Percentiles rank a stretch among this genome's conserved stretches.
Evolutionary conservation across 2,113 vertebrate genomes (phyloP).

Genomic region (Pseudorasbora parva): DNA sequence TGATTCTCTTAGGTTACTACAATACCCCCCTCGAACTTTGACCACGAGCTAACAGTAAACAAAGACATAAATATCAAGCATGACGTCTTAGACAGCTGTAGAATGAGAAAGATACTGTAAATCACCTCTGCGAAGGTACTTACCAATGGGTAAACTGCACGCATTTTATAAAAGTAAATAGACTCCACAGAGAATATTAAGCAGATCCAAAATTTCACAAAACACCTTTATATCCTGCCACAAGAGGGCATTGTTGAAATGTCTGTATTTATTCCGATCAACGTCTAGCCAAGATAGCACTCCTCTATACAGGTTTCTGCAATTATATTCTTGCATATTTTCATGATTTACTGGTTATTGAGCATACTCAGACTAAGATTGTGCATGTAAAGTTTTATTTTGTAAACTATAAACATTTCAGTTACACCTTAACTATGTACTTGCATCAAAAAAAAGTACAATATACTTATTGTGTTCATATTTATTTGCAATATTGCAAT

Average conservation of each 20-base stretch:
- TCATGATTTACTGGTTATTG: neutral
- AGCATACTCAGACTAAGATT: neutral
- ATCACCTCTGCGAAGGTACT: neutral
- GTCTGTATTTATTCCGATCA: neutral
- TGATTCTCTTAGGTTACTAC: constrained; percentile 59
- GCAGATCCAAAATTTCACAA: neutral
- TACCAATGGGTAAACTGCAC: neutral
- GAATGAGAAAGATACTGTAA: neutral
- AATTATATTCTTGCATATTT: neutral
- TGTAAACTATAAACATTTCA: neutral
- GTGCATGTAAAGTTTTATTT: neutral
- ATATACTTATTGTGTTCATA: too few species aligned
- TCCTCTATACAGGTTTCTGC: neutral
- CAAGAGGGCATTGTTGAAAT: constrained; percentile 66
- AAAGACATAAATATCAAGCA: constrained; percentile 13
- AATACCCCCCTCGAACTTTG: constrained; percentile 70
- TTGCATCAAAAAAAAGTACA: too few species aligned
- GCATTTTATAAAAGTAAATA: neutral
- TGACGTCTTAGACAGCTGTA: neutral
- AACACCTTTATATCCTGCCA: constrained; percentile 54
- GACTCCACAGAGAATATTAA: neutral
- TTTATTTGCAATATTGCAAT: too few species aligned
- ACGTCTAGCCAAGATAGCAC: too few species aligned
- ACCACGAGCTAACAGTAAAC: constrained; percentile 41
- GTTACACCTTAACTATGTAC: too few species aligned